Base-by-base conservation (phyloP, 2,113 vertebrate species). In the Bubo bubo region DNA sequence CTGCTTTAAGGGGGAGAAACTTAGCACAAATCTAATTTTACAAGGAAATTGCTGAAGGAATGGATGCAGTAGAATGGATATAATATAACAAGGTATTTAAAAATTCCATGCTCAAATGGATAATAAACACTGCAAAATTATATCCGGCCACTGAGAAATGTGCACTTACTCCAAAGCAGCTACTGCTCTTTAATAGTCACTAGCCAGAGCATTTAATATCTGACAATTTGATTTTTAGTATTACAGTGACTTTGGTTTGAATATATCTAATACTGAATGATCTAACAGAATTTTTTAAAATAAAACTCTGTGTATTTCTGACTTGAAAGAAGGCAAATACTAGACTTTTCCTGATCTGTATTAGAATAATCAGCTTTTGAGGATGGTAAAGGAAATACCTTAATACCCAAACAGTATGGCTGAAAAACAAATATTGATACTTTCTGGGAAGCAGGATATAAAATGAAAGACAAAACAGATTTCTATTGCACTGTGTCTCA, bases 51-150 rank as follows among this genome's bases (percentile, higher is more conserved):
- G 85, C 93, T 96, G 75, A 96, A 98, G 97, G 97, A 98, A 97
- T 96, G 74, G 91, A 97, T 97, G 93, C 95, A 97, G 97, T 96
- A 98, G 95, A 97, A 97, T 90, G 85, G 75, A 94, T 95, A 94
- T 97, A 98, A 97, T 95, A 97, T 97, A 98, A 98, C 77, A 96
- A 98, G 91, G 86, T 97, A 98, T 97, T 98, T 98, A 98, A 98
- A 97, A 98, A 98, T 90, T 96, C 97, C 95, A 96, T 97, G 97
- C 98, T 98, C 80, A 98, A 97, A 93, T 98, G 94, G 92, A 94
- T 98, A 97, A 97, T 97, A 96, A 97, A 96, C 88, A 90, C 88
- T 97, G 95, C 70, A 95, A 95, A 98, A 96, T 98, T 95, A 95
- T 95, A 92, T 87, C 96, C 97, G 96, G 94, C 94, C 94, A 96